Evolutionary conservation across 2,888 invertebrate genomes (phyloP), one percentile per base, ranked within the genome.

Genomic region (Netelia fuscicornis): DNA sequence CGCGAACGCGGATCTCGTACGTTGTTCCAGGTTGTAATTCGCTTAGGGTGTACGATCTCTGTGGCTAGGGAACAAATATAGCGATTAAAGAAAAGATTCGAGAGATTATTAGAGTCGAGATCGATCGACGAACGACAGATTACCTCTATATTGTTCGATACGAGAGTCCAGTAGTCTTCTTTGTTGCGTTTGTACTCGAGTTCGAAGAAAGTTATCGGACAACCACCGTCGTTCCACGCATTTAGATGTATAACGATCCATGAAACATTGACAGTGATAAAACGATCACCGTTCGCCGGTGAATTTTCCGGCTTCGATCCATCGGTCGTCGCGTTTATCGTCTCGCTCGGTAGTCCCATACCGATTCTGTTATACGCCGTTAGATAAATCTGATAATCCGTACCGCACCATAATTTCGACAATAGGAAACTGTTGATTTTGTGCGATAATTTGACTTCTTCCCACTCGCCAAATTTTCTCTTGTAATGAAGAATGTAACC

Each of bases 401-500:
- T 98, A 5, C 98, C 98, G 91, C 98, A 98, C 97, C 97, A 97
- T 60, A 98, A 94, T 93, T 97, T 97, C 62, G 97, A 96, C 54
- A 98, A 93, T 85, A 97, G 95, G 92, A 97, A 97, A 81, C 97
- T 96, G 84, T 97, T 97, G 6, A 96, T 96, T 85, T 97, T 96
- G 8, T 97, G 96, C 87, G 97, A 97, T 76, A 98, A 97, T 93
- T 98, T 98, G 83, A 98, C 94, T 93, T 98, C 98, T 92, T 98
- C 98, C 98, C 98, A 98, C 91, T 98, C 98, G 0, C 98, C 98
- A 90, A 97, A 97, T 90, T 98, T 97, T 13, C 97, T 95, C 92
- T 98, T 98, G 94, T 98, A 98, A 94, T 98, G 98, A 86, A 98
- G 97, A 5, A 98, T 97, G 94, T 98, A 98, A 52, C 98, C 98